A percentile compares a stretch with the other conserved stretches of the same genome.
phyloP scores from a whole-genome alignment of 2,113 vertebrate genomes.

The Arenaria interpres region DNA sequence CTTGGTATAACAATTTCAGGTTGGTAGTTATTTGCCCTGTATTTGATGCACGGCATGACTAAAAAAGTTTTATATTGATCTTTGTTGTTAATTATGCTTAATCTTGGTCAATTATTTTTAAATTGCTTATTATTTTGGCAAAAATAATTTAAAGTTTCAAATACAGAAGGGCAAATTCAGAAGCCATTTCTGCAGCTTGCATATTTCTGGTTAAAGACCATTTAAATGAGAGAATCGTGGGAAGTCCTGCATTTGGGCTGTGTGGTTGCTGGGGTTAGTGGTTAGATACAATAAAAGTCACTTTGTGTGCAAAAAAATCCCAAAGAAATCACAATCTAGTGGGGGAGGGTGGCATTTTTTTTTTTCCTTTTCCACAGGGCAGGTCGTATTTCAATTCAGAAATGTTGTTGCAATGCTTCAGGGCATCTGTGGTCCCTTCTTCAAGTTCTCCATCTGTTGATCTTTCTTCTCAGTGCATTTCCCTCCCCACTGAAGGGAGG shows the following conservation, averaged over 20 bases:
- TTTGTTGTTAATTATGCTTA: neutral
- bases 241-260: neutral
- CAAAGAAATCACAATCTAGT: neutral
- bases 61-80: neutral
- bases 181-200: neutral
- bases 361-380: neutral
- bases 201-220: neutral
- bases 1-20: neutral
- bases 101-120: neutral
- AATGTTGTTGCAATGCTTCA: neutral
- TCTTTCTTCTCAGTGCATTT: neutral
- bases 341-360: neutral
- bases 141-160: neutral
- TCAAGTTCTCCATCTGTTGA: neutral
- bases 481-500: neutral
- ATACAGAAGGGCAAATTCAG: neutral
- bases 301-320: neutral
- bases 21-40: neutral
- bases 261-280: neutral
- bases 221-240: neutral
- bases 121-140: neutral
- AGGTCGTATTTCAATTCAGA: neutral
- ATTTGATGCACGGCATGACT: neutral
- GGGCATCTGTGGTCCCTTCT: neutral
- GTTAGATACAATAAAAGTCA: neutral